Conservation (phyloP, 1,140 invertebrate genomes). For the Magallana ariakensis region DNA sequence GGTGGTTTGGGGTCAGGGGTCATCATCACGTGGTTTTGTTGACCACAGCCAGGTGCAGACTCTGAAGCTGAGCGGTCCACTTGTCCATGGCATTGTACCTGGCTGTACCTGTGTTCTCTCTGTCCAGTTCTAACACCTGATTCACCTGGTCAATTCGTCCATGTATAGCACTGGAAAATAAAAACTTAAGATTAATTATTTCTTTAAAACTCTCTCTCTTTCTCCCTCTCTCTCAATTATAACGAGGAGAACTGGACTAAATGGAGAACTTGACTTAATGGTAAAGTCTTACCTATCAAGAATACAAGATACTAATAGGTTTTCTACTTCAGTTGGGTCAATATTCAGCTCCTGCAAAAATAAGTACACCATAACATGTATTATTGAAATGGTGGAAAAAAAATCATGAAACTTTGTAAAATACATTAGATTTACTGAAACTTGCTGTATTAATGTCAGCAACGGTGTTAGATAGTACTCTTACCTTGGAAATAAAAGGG, state of each 20-base stretch:
- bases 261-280: background rate
- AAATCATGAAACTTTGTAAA: too few relatives aligned
- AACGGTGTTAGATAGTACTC: background rate
- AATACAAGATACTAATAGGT: slow-evolving; percentile 98
- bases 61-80: slow-evolving; percentile 95
- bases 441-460: too few relatives aligned
- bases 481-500: slow-evolving; percentile 94
- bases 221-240: background rate
- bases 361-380: too few relatives aligned
- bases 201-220: too few relatives aligned
- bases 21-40: slow-evolving; percentile 80
- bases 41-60: slow-evolving; percentile 92
- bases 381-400: too few relatives aligned
- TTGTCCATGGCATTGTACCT: slow-evolving; percentile 96
- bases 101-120: slow-evolving; percentile 88
- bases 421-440: too few relatives aligned
- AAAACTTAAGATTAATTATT: background rate
- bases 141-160: slow-evolving; percentile 98
- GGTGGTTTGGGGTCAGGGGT: background rate
- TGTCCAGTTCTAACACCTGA: slow-evolving; percentile 94
- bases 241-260: background rate
- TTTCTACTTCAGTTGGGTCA: slow-evolving; percentile 96
- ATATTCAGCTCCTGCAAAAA: slow-evolving; percentile 85
- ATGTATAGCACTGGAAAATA: slow-evolving; percentile 89
- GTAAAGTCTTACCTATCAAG: slow-evolving; percentile 87